A percentile compares a stretch with the other conserved stretches of the same genome.
These are phyloP conservation scores for Drosophila mettleri DNA, from an alignment of 2,888 invertebrate species.

Conservation along the genomic window DNA sequence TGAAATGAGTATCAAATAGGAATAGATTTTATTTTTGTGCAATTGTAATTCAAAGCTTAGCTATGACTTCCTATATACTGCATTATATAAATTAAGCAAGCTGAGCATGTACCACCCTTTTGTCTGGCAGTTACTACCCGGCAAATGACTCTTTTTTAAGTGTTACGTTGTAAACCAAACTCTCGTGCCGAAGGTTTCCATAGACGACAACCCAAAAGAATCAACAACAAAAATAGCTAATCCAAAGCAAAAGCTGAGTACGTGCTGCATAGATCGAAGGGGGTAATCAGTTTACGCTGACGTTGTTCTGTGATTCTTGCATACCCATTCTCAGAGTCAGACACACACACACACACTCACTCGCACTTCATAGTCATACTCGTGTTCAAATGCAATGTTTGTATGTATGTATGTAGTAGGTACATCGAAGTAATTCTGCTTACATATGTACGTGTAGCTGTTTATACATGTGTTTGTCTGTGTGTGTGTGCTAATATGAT, in stretches of 20 bases:
- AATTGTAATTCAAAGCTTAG: constrained; percentile 56
- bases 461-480: constrained; percentile 2
- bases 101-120: constrained; percentile 36
- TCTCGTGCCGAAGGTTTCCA: constrained; percentile 71
- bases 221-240: constrained; percentile 34
- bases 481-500: constrained; percentile 23
- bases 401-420: too few species aligned
- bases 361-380: constrained; percentile 38
- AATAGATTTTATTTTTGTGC: constrained; percentile 19
- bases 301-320: constrained; percentile 65
- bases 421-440: constrained; percentile 62
- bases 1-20: constrained; percentile 9
- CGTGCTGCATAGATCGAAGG: constrained; percentile 59
- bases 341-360: constrained; percentile 29
- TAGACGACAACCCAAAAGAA: constrained; percentile 20
- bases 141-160: constrained; percentile 39
- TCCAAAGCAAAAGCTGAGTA: constrained; percentile 45
- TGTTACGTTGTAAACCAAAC: constrained; percentile 61
- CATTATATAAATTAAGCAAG: constrained; percentile 12
- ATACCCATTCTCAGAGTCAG: constrained; percentile 56
- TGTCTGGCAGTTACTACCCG: constrained; percentile 29
- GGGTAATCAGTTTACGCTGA: constrained; percentile 80
- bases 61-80: constrained; percentile 63
- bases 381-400: constrained; percentile 68
- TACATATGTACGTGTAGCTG: constrained; percentile 38